phyloP scores from a whole-genome alignment of 2,113 vertebrate species.

The Tetrax tetrax region DNA sequence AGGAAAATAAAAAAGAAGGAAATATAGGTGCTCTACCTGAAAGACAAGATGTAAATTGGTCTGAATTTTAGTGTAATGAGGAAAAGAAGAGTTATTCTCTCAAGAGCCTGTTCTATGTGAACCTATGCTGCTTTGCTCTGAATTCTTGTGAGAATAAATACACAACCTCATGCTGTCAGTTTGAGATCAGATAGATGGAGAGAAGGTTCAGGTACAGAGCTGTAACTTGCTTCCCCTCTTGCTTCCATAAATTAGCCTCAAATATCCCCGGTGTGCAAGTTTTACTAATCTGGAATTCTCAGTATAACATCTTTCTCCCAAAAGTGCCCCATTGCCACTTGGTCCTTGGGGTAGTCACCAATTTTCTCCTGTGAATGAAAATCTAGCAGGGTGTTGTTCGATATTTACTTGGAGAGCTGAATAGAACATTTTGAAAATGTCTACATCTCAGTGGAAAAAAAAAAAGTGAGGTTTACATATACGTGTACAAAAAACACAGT shows the following conservation, averaged over 20 bases:
- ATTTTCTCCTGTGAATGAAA: neutral
- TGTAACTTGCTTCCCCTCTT: neutral
- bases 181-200: neutral
- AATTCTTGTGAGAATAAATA: neutral
- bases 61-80: neutral
- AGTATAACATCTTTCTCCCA: neutral
- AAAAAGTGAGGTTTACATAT: neutral
- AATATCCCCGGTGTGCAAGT: neutral
- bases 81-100: neutral
- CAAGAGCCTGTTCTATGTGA: neutral
- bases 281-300: neutral
- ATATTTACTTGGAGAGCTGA: neutral
- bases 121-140: neutral
- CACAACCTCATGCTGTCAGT: neutral
- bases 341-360: neutral
- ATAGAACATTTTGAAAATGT: neutral
- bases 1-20: neutral
- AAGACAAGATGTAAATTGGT: neutral
- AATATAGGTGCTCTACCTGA: neutral
- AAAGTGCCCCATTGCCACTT: neutral
- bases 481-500: neutral
- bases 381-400: neutral
- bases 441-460: neutral
- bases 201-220: neutral
- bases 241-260: neutral